phyloP scores from a whole-genome alignment of 2,113 vertebrate genomes.

The Phaetusa simplex region DNA sequence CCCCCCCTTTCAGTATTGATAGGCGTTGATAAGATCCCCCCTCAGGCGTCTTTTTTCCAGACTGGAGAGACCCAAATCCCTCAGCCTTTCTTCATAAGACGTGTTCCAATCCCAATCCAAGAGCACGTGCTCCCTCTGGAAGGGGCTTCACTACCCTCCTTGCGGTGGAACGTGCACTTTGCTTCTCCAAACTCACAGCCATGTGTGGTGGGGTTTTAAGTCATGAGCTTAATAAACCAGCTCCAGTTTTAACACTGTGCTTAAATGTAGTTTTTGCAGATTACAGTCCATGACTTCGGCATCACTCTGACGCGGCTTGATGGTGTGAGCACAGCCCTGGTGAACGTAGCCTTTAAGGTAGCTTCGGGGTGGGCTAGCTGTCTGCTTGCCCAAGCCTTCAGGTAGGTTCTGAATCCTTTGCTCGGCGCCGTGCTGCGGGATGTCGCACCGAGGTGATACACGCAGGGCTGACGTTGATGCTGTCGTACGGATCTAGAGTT shows the following conservation, averaged over 20 bases:
- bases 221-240: background rate
- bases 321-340: background rate
- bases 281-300: accelerated
- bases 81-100: too few relatives aligned
- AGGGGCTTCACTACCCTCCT: background rate
- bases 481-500: background rate
- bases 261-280: background rate
- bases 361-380: background rate
- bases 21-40: too few relatives aligned
- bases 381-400: background rate
- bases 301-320: accelerated
- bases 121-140: background rate
- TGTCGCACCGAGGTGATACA: background rate
- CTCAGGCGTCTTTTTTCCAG: too few relatives aligned
- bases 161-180: background rate
- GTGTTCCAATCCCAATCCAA: too few relatives aligned
- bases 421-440: background rate
- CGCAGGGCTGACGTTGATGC: accelerated
- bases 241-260: background rate
- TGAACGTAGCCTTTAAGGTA: background rate
- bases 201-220: background rate
- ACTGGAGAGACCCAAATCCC: too few relatives aligned
- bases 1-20: too few relatives aligned
- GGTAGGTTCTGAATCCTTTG: background rate
- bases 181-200: background rate